Conservation (phyloP, 2,113 vertebrate species). For the Ariopsis seemanni region DNA sequence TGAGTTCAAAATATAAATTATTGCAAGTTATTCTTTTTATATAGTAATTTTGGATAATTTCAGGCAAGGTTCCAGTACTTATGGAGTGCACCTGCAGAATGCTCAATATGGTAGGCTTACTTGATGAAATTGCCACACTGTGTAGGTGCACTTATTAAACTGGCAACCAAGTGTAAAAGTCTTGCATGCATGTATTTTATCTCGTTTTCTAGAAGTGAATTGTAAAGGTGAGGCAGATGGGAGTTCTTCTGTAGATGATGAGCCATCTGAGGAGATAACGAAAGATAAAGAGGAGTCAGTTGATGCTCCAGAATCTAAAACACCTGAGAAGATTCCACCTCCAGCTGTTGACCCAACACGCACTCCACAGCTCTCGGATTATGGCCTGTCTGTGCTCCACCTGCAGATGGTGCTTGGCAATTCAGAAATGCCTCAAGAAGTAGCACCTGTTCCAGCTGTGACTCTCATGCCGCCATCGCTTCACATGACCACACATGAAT, state of each 20-base stretch:
- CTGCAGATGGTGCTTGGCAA: constrained; percentile 65
- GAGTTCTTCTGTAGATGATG: background rate
- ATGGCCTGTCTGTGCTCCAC: constrained; percentile 82
- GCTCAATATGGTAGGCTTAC: background rate
- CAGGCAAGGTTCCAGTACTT: background rate
- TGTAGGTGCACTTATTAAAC: background rate
- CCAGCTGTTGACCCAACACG: constrained; percentile 54
- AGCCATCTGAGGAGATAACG: background rate
- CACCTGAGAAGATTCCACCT: constrained; percentile 18
- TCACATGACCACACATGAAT: background rate
- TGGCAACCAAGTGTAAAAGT: background rate
- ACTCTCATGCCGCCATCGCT: constrained; percentile 56
- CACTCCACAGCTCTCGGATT: constrained; percentile 84
- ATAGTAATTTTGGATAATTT: background rate
- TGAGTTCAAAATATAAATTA: background rate
- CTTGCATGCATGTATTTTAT: background rate
- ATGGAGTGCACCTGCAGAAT: background rate
- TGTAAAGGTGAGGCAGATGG: background rate
- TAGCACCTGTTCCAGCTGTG: constrained; percentile 48
- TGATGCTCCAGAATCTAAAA: constrained; percentile 30
- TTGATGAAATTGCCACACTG: background rate
- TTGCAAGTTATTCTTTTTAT: background rate
- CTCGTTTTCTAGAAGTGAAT: constrained; percentile 21
- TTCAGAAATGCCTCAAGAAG: constrained; percentile 35
- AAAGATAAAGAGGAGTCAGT: constrained; percentile 36